These are phyloP conservation scores for Phoeniculus purpureus DNA, from an alignment of 2,797 vertebrate genomes.

Conservation along the genomic window DNA sequence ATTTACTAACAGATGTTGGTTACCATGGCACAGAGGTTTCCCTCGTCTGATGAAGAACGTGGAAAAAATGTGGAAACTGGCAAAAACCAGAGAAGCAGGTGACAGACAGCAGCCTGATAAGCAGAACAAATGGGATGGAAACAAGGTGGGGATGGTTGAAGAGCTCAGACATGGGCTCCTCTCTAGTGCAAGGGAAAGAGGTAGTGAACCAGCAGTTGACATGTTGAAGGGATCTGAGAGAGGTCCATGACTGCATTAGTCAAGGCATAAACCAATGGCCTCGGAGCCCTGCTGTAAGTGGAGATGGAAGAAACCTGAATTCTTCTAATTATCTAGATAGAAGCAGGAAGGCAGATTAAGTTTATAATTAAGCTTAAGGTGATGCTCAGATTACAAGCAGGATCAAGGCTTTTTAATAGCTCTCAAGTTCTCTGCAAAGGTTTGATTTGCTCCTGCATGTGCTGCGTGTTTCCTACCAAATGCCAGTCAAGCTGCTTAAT, in stretches of 20 bases:
- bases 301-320: too few species aligned
- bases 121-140: not conserved
- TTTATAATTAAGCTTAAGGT: not conserved
- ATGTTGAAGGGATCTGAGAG: not conserved
- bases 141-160: not conserved
- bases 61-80: not conserved
- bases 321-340: too few species aligned
- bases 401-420: not conserved
- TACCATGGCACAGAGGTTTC: not conserved
- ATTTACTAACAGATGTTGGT: not conserved
- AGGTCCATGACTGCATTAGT: not conserved
- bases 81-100: not conserved
- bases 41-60: not conserved
- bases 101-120: not conserved
- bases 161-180: rapidly evolving
- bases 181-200: rapidly evolving
- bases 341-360: too few species aligned
- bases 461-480: not conserved
- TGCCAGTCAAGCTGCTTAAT: not conserved
- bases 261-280: not conserved
- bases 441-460: not conserved
- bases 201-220: not conserved
- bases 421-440: not conserved
- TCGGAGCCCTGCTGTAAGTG: not conserved
- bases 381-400: not conserved